These are phyloP conservation scores for Orcinus orca DNA, from an alignment of 2,113 vertebrate species.

Conservation along the genomic window DNA sequence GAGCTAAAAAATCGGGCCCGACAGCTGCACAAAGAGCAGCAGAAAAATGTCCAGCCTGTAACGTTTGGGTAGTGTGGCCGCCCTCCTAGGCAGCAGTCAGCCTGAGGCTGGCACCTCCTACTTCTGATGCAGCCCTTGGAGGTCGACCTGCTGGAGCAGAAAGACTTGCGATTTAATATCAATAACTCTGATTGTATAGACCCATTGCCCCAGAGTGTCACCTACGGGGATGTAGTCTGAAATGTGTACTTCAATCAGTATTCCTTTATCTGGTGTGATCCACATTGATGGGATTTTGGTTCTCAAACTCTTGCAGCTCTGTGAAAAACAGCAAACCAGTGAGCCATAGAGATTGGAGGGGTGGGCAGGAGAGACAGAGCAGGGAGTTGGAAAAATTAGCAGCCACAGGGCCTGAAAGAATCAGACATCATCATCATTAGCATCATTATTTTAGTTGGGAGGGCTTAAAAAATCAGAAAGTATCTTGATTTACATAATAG, in stretches of 20 bases:
- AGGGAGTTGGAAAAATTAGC: background rate
- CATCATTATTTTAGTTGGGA: background rate
- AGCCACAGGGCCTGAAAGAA: background rate
- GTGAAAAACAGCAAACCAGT: constrained; percentile 7
- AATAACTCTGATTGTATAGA: background rate
- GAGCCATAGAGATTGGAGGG: background rate
- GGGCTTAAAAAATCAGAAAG: constrained; percentile 28
- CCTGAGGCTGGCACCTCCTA: background rate
- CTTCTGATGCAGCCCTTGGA: background rate
- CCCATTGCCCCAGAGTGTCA: background rate
- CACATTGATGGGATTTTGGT: background rate
- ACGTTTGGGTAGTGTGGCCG: constrained; percentile 79
- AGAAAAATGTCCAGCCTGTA: constrained; percentile 80
- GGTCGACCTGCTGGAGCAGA: background rate
- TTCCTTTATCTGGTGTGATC: constrained; percentile 25
- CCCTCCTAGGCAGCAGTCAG: background rate
- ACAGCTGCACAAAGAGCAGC: constrained; percentile 87
- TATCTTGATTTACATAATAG: constrained; percentile 38
- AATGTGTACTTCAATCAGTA: constrained; percentile 10
- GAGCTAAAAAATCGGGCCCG: constrained; percentile 91
- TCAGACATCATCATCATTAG: background rate
- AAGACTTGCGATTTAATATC: background rate
- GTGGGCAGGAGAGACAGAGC: background rate
- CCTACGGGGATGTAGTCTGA: background rate
- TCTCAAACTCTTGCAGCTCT: constrained; percentile 25